Evolutionary conservation across 2,888 invertebrate genomes (phyloP).

Genomic region (Diaphora mendica): DNA sequence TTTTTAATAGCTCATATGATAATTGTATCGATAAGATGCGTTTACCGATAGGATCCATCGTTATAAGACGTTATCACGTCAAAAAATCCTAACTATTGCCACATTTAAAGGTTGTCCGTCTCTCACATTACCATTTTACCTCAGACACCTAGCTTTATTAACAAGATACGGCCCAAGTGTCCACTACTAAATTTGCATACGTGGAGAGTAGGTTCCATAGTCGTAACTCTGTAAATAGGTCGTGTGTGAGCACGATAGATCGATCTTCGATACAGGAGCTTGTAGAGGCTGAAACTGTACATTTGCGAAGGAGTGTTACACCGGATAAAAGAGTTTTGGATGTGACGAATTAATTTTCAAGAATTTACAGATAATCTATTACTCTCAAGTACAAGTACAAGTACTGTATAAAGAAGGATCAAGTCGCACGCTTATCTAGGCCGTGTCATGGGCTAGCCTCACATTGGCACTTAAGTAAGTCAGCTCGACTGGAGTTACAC

Average conservation of each 20-base stretch:
- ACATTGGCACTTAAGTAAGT: too few species aligned
- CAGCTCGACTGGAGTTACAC: background rate
- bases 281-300: slow-evolving; percentile 49
- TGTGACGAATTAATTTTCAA: background rate
- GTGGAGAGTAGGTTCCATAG: slow-evolving; percentile 28
- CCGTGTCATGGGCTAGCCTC: too few species aligned
- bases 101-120: background rate
- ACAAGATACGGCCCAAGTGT: slow-evolving; percentile 12
- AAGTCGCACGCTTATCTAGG: too few species aligned
- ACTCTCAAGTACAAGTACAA: too few species aligned
- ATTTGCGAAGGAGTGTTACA: slow-evolving; percentile 31
- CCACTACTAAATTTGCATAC: slow-evolving; percentile 21
- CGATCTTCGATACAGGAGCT: slow-evolving; percentile 44
- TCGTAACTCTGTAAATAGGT: slow-evolving; percentile 41
- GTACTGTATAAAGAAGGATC: too few species aligned
- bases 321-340: slow-evolving; percentile 5
- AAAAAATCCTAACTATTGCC: too few species aligned
- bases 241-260: slow-evolving; percentile 37
- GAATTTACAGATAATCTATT: background rate
- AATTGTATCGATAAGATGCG: too few species aligned
- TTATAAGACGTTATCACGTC: too few species aligned
- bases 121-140: background rate
- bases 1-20: too few species aligned
- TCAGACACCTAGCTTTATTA: slow-evolving; percentile 2
- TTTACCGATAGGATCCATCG: too few species aligned